Conservation (phyloP, 2,888 invertebrate genomes). For the Xylophagus ater region DNA sequence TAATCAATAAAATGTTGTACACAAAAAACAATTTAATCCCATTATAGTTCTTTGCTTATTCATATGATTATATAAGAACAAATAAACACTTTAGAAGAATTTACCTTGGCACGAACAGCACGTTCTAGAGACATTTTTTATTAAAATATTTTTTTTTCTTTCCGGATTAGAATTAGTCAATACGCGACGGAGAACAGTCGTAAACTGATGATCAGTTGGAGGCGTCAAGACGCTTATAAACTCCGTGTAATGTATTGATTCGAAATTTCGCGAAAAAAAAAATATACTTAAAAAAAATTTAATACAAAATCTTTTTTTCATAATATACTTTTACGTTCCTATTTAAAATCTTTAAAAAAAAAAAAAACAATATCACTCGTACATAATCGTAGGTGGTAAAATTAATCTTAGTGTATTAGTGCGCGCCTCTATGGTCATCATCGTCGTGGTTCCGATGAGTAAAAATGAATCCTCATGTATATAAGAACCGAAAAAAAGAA, state of each 20-base stretch:
- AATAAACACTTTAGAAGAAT: no score
- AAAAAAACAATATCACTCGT: no score
- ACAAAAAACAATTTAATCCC: not conserved
- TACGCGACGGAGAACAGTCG: slow-evolving; percentile 29
- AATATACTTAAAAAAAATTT: slow-evolving; percentile 5
- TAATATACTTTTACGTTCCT: slow-evolving; percentile 3
- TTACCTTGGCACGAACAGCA: slow-evolving; percentile 82
- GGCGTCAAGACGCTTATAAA: slow-evolving; percentile 33
- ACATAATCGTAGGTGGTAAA: not conserved
- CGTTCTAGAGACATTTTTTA: slow-evolving; percentile 81
- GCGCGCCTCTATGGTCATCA: slow-evolving; percentile 4
- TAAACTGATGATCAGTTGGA: slow-evolving; percentile 32
- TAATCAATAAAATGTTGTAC: not conserved
- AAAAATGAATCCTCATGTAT: slow-evolving; percentile 1
- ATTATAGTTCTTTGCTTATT: not conserved
- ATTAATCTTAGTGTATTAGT: no score
- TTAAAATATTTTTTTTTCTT: slow-evolving; percentile 19
- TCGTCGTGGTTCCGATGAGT: not conserved
- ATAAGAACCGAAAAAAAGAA: slow-evolving; percentile 2
- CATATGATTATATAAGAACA: not conserved
- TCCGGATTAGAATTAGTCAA: slow-evolving; percentile 25
- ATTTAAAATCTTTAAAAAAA: not conserved
- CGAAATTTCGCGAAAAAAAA: slow-evolving; percentile 11
- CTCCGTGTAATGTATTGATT: slow-evolving; percentile 15
- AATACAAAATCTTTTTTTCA: no score